Percentiles rank a stretch among this genome's conserved stretches.
phyloP scores from a whole-genome alignment of 1,140 invertebrate genomes.

The Megalopta genalis region DNA sequence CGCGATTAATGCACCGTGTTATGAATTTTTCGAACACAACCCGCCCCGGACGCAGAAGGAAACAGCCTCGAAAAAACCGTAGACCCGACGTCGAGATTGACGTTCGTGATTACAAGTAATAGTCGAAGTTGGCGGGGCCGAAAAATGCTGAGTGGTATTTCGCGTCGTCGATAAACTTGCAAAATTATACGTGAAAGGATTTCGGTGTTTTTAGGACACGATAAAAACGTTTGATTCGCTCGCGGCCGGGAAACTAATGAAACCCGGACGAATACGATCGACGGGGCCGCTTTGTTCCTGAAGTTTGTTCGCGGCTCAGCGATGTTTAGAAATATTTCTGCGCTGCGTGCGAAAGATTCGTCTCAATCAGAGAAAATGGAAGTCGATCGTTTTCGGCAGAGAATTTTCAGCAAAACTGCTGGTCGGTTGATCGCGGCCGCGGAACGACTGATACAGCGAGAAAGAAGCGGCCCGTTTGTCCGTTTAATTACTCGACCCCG shows the following conservation, averaged over 20 bases:
- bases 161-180: constrained; percentile 19
- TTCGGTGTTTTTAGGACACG: constrained; percentile 24
- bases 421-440: no score
- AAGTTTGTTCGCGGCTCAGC: not conserved
- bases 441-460: no score
- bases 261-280: not conserved
- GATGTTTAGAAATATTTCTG: not conserved
- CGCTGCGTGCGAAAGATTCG: no score
- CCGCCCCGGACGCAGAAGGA: not conserved
- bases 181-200: constrained; percentile 34
- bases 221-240: constrained; percentile 6
- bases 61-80: not conserved
- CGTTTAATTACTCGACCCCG: not conserved
- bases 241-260: constrained; percentile 6
- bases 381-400: no score
- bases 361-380: no score
- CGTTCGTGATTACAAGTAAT: constrained; percentile 3
- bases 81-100: constrained; percentile 17
- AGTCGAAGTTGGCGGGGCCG: not conserved
- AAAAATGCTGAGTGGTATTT: constrained; percentile 23
- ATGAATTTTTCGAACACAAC: not conserved
- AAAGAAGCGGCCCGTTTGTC: not conserved
- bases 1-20: not conserved
- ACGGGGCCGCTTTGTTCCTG: constrained; percentile 5
- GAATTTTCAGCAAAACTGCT: no score